Conservation (phyloP, 2,797 vertebrate species). For the Labroides dimidiatus region DNA sequence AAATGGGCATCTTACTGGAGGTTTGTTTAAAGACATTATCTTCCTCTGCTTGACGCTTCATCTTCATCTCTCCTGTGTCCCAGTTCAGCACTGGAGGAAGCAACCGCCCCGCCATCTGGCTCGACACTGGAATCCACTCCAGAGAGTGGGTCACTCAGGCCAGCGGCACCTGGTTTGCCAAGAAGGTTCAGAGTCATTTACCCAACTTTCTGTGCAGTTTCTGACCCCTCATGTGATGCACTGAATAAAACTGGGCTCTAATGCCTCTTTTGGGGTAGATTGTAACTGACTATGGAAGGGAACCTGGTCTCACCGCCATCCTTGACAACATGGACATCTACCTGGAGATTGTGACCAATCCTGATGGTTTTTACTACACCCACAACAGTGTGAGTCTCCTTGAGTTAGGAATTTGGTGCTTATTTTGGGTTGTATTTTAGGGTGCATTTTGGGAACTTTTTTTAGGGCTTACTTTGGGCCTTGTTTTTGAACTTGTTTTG, state of each 20-base stretch:
- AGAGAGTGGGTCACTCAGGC: slow-evolving; percentile 97
- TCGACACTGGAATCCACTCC: slow-evolving; percentile 97
- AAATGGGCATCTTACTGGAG: not conserved
- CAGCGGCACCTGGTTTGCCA: slow-evolving; percentile 93
- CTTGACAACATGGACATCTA: slow-evolving; percentile 91
- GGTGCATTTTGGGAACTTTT: too few relatives aligned
- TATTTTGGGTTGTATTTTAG: too few relatives aligned
- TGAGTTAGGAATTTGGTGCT: too few relatives aligned
- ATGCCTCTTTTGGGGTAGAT: slow-evolving; percentile 82
- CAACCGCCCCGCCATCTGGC: slow-evolving; percentile 91
- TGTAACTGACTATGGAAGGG: slow-evolving; percentile 81
- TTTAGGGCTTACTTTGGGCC: too few relatives aligned
- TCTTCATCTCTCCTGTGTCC: not conserved
- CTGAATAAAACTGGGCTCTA: not conserved
- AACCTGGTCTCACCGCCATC: slow-evolving; percentile 83
- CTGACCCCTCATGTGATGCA: not conserved
- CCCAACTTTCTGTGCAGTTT: too few relatives aligned
- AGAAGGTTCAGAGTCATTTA: slow-evolving; percentile 84
- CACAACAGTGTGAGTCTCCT: slow-evolving; percentile 82
- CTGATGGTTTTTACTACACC: slow-evolving; percentile 90
- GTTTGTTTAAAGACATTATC: not conserved
- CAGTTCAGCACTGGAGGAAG: slow-evolving; percentile 94
- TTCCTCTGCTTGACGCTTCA: not conserved
- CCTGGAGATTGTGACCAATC: slow-evolving; percentile 94
- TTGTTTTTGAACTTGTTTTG: too few relatives aligned